Evolutionary conservation across 2,797 vertebrate genomes (phyloP), one percentile per base, ranked within the genome.

Genomic region (Merluccius polli): DNA sequence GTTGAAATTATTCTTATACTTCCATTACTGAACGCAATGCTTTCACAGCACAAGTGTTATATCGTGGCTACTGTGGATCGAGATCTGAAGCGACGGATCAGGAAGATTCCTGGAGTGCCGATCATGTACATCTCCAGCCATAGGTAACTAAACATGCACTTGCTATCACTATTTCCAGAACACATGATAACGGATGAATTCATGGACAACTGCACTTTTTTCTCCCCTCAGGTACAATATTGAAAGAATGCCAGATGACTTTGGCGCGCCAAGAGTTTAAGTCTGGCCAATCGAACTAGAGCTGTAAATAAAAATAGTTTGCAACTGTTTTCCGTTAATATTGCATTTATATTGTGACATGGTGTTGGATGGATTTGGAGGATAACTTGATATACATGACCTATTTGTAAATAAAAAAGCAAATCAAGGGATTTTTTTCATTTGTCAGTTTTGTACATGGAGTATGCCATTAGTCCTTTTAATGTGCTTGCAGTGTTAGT

Each of bases 111-210:
- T 0, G 98, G 98, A 74, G 97, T 99, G 16, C 98, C 98, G 31
- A 99, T 99, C 87, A 99, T 99, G 98, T 99, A 98, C 87, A 96
- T 99, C 91, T 98, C 97, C 79, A 97, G 96, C 88, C 97, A 99
- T 88, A 97, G 96, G 98, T 99, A 88, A 88, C 89, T 30, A 70
- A 5, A 76, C 10, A 80, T 12, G 30, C 32, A 36, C 32, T 71
- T 36, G 24, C n/a, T 41, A 3, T 0, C 24, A 38, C 36, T 7
- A n/a, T 72, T 72, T 72, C n/a, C 24, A 8, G 11, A 65, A 65
- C 24, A 27, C n/a, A 65, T 59, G 52, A 63, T 27, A 65, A 24
- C 59, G 2, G 24, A 27, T 27, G 9, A 63, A 63, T 63, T 63
- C 9, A 65, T 27, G 9, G 52, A 63, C 9, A 24, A 63, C n/a